Percentiles rank a stretch among this genome's conserved stretches.
Evolutionary conservation across 2,113 vertebrate species (phyloP).

Genomic region (Tychaedon coryphoeus): DNA sequence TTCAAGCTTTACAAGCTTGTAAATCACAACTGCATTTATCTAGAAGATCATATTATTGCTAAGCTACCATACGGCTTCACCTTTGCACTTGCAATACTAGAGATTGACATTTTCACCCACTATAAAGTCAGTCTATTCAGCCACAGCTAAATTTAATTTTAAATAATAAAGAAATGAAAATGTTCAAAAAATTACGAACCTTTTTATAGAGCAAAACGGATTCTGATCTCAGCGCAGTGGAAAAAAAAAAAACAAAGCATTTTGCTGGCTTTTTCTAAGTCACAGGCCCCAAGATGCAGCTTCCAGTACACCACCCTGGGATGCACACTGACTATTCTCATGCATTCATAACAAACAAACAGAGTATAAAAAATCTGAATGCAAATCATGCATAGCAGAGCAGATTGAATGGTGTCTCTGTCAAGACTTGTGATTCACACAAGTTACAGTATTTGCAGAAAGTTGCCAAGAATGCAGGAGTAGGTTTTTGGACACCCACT

Average conservation of each 20-base stretch:
- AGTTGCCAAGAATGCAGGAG: neutral
- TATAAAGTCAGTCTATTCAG: neutral
- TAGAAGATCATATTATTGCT: neutral
- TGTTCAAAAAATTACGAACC: fast-evolving
- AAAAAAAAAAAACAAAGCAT: neutral
- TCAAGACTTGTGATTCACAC: neutral
- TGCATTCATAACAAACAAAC: neutral
- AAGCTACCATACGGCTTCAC: neutral
- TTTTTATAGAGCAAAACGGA: neutral
- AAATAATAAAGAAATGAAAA: neutral
- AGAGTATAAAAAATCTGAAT: neutral
- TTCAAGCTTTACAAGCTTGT: neutral
- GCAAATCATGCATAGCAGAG: neutral
- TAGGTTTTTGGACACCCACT: neutral
- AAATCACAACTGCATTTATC: neutral
- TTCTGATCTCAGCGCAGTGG: neutral
- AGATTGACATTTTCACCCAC: neutral
- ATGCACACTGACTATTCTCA: neutral
- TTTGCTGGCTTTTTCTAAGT: neutral
- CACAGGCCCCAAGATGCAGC: neutral
- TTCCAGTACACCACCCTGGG: neutral
- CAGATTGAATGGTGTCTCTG: neutral
- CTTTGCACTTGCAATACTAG: neutral
- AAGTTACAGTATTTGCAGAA: neutral
- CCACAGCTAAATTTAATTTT: neutral